These are phyloP conservation scores for Apostichopus parvimensis DNA, from an alignment of 35 echinoderm and acorn worm genomes.

Conservation along the genomic window DNA sequence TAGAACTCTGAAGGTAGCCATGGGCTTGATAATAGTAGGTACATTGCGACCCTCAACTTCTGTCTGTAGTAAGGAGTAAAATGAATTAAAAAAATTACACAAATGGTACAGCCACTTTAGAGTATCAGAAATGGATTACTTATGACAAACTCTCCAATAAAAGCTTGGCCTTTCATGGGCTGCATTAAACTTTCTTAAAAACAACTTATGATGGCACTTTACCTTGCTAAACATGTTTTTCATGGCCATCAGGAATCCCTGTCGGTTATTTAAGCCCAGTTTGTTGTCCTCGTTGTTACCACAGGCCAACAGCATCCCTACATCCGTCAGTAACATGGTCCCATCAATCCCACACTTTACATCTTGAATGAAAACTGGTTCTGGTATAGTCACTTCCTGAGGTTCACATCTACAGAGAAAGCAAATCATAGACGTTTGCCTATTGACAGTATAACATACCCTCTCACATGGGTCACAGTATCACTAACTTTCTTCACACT, in stretches of 20 bases:
- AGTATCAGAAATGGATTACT: too few relatives aligned
- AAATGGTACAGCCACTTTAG: not conserved
- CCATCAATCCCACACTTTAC: constrained; percentile 96
- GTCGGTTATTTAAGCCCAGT: constrained; percentile 94
- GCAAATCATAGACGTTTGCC: not conserved
- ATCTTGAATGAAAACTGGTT: constrained; percentile 79
- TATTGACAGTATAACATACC: too few relatives aligned
- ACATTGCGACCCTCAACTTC: constrained; percentile 97
- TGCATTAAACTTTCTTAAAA: too few relatives aligned
- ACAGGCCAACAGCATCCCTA: constrained; percentile 87
- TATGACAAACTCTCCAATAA: too few relatives aligned
- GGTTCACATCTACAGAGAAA: constrained; percentile 76
- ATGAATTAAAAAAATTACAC: not conserved
- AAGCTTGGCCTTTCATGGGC: too few relatives aligned
- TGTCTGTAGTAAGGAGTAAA: constrained; percentile 61
- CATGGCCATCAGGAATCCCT: constrained; percentile 98
- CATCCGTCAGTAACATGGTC: constrained; percentile 94
- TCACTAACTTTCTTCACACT: too few relatives aligned
- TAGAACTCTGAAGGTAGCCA: constrained; percentile 82
- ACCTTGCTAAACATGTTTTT: constrained; percentile 99
- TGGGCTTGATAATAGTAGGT: constrained; percentile 76
- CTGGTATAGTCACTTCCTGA: constrained; percentile 66
- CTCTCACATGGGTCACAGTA: too few relatives aligned
- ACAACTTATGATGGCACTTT: not conserved
- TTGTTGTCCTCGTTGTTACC: constrained; percentile 92